A percentile compares a stretch with the other conserved stretches of the same genome.
These are phyloP conservation scores for Trichechus manatus DNA, from an alignment of 2,113 vertebrate genomes.

Conservation along the genomic window DNA sequence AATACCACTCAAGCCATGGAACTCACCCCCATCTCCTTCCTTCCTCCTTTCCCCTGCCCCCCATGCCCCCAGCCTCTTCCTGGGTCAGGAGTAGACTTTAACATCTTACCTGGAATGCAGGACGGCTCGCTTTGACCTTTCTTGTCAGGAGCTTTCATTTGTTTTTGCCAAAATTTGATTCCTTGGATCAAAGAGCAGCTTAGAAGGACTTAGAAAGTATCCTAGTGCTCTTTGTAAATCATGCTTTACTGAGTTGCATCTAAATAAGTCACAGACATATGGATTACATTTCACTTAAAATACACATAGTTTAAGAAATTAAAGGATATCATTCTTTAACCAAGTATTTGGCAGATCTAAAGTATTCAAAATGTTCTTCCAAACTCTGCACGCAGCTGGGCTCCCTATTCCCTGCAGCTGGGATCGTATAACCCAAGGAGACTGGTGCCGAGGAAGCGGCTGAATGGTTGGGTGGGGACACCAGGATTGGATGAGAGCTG, in stretches of 20 bases:
- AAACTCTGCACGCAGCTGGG: conserved; percentile 73
- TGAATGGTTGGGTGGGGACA: conserved; percentile 64
- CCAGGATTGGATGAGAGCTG: conserved; percentile 40
- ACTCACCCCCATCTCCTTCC: background rate
- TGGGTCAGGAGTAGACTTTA: background rate
- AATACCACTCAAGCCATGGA: background rate
- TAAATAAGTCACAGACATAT: conserved; percentile 72
- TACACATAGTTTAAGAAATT: conserved; percentile 76
- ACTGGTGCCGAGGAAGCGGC: conserved; percentile 25
- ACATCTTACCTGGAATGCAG: background rate
- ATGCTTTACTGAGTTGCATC: conserved; percentile 15
- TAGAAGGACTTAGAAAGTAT: conserved; percentile 33
- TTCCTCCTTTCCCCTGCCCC: background rate
- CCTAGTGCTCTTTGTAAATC: background rate
- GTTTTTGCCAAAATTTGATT: conserved; percentile 61
- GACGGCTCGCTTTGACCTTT: conserved; percentile 1
- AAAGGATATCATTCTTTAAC: conserved; percentile 75
- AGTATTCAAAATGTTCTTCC: conserved; percentile 80
- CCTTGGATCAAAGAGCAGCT: conserved; percentile 67
- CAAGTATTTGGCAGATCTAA: conserved; percentile 79
- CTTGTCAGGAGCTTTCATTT: conserved; percentile 57
- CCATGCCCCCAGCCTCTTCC: background rate
- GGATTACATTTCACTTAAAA: conserved; percentile 79
- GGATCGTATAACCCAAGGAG: conserved; percentile 6
- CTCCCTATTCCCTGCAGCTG: conserved; percentile 28